Percentiles rank a stretch among this genome's conserved stretches.
Evolutionary conservation across 2,113 vertebrate species (phyloP).

Genomic region (Sakesphorus luctuosus): DNA sequence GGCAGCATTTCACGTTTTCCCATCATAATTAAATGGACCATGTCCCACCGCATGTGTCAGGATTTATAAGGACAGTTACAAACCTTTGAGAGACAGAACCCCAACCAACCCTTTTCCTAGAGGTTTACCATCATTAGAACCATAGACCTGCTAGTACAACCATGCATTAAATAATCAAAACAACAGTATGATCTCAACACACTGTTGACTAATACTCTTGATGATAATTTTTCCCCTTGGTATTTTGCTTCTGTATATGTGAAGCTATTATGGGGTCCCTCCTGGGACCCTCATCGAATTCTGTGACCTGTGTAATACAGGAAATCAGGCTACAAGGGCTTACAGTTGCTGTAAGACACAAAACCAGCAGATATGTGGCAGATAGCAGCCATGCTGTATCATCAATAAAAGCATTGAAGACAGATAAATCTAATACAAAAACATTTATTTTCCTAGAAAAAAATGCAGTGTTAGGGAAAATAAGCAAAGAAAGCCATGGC

Average conservation of each 20-base stretch:
- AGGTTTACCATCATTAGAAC: background rate
- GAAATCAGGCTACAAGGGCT: slow-evolving; percentile 1
- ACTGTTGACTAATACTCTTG: background rate
- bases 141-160: background rate
- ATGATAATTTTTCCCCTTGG: slow-evolving; percentile 2
- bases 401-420: background rate
- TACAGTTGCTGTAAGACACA: background rate
- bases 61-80: background rate
- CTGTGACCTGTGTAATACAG: slow-evolving; percentile 30
- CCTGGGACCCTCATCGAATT: slow-evolving; percentile 16
- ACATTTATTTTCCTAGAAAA: background rate
- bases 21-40: background rate
- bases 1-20: background rate
- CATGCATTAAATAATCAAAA: background rate
- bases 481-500: background rate
- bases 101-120: background rate
- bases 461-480: background rate
- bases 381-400: background rate
- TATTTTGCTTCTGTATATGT: slow-evolving; percentile 10
- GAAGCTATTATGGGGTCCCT: background rate
- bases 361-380: background rate
- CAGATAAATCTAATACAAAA: background rate
- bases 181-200: background rate
- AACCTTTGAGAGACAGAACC: background rate
- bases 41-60: background rate